Conservation (phyloP, 2,797 vertebrate species). For the Botia kubotai region DNA sequence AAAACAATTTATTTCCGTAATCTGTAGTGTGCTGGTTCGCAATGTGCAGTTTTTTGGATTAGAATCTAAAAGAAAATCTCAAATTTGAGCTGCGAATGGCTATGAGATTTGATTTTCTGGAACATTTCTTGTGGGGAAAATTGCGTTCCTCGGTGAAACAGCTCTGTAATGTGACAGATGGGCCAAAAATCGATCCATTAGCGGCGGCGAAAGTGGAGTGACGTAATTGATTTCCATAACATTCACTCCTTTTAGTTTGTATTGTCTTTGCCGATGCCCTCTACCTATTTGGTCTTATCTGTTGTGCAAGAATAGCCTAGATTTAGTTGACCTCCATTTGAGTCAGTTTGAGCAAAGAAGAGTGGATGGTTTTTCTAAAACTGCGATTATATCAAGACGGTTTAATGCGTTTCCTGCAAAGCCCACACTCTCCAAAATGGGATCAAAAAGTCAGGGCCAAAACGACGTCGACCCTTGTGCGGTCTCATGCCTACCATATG, state of each 20-base stretch:
- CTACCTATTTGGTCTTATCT: conserved; percentile 31
- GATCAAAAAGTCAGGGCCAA: conserved; percentile 48
- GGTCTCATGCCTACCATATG: conserved; percentile 33
- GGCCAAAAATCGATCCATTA: conserved; percentile 42
- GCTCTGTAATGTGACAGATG: conserved; percentile 50
- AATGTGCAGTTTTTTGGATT: conserved; percentile 22
- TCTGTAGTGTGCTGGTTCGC: conserved; percentile 33
- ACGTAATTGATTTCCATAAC: conserved; percentile 25
- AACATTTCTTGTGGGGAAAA: conserved; percentile 49
- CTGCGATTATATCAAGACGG: conserved; percentile 23
- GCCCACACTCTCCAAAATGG: conserved; percentile 42
- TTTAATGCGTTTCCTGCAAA: conserved; percentile 49
- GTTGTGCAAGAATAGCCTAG: conserved; percentile 16
- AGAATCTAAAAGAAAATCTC: conserved; percentile 20
- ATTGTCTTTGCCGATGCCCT: conserved; percentile 14
- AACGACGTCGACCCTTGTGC: conserved; percentile 37
- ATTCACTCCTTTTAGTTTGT: conserved; percentile 40
- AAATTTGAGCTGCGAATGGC: conserved; percentile 28
- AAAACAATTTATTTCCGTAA: conserved; percentile 67
- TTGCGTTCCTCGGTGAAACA: conserved; percentile 39
- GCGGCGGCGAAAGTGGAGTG: conserved; percentile 32
- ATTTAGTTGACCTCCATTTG: conserved; percentile 49
- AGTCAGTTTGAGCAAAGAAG: conserved; percentile 23
- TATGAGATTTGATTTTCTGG: conserved; percentile 54
- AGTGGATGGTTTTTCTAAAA: conserved; percentile 23